These are phyloP conservation scores for Galeopsomyia nigrocyanea DNA, from an alignment of 2,888 invertebrate species.

Conservation along the genomic window DNA sequence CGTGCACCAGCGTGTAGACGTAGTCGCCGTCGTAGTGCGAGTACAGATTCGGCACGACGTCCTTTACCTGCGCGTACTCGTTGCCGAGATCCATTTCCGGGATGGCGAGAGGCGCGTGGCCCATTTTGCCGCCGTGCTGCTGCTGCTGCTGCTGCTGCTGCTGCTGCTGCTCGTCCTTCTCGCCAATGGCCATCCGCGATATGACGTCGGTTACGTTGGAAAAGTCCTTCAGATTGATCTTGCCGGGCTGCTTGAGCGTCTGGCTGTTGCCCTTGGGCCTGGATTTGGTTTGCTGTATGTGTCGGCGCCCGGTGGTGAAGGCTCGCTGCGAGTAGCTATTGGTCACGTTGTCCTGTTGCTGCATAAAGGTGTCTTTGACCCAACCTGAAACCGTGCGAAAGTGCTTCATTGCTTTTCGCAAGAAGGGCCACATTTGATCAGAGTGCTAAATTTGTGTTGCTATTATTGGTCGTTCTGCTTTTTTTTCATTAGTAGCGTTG, in stretches of 20 bases:
- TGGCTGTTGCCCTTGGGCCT: constrained; percentile 79
- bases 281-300: constrained; percentile 73
- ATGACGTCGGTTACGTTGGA: constrained; percentile 90
- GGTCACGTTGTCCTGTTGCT: constrained; percentile 69
- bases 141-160: constrained; percentile 53
- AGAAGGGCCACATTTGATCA: constrained; percentile 9
- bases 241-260: constrained; percentile 87
- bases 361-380: constrained; percentile 71
- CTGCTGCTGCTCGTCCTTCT: constrained; percentile 63
- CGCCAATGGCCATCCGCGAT: constrained; percentile 75
- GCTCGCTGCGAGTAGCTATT: constrained; percentile 79
- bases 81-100: constrained; percentile 82
- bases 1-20: constrained; percentile 78
- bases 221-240: constrained; percentile 90
- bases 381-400: constrained; percentile 67
- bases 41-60: constrained; percentile 73
- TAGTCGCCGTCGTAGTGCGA: constrained; percentile 74
- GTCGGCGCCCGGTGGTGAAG: constrained; percentile 79
- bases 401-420: constrained; percentile 50
- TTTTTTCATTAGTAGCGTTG: background rate
- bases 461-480: background rate
- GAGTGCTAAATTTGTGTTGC: background rate
- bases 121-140: constrained; percentile 59
- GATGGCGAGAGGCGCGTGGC: constrained; percentile 82
- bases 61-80: constrained; percentile 81